Percentiles rank a stretch among this genome's conserved stretches.
Evolutionary conservation across 2,888 invertebrate species (phyloP).

Genomic region (Heliconius sara): DNA sequence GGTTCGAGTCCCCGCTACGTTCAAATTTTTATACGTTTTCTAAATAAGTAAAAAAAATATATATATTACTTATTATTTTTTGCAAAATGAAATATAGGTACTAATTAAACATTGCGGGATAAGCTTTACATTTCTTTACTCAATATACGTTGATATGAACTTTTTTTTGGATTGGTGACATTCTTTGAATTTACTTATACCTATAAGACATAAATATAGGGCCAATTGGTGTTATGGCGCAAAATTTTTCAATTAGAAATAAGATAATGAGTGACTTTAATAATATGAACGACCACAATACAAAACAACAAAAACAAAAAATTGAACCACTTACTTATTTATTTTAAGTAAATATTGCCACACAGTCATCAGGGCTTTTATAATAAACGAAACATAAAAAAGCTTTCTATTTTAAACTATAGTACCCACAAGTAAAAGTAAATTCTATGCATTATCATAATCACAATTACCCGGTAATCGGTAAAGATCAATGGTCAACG

Average conservation of each 20-base stretch:
- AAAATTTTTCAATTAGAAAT: not conserved
- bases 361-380: conserved; percentile 36
- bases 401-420: conserved; percentile 66
- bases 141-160: too few species aligned
- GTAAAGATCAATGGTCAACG: conserved; percentile 65
- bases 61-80: too few species aligned
- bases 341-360: conserved; percentile 51
- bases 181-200: not conserved
- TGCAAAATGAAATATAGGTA: too few species aligned
- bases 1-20: too few species aligned
- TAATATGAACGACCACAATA: not conserved
- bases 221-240: too few species aligned
- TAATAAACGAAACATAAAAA: conserved; percentile 62
- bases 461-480: conserved; percentile 63
- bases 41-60: too few species aligned
- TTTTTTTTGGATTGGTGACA: too few species aligned
- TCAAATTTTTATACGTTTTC: too few species aligned
- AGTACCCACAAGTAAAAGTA: conserved; percentile 62
- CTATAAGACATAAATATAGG: too few species aligned
- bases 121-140: too few species aligned
- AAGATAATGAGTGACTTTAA: not conserved
- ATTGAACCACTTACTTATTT: too few species aligned
- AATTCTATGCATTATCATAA: conserved; percentile 68
- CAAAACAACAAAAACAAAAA: not conserved
- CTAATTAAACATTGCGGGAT: too few species aligned